Base-by-base conservation (phyloP, 2,113 vertebrate species). In the Aphyosemion australe region DNA sequence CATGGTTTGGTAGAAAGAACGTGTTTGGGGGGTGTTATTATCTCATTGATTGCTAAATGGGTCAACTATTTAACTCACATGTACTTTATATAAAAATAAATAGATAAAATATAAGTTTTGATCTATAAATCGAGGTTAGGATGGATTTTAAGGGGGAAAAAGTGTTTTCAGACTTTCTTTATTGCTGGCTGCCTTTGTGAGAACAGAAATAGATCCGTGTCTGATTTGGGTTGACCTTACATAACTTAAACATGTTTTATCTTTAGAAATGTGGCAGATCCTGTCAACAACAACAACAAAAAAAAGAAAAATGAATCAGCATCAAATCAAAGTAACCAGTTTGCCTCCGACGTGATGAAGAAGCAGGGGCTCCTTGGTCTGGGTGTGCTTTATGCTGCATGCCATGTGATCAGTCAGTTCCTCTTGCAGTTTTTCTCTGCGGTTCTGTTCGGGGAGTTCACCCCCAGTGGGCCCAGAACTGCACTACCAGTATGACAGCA, bases 141-240 rank as follows among this genome's bases (percentile, higher is more conserved):
- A 74, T 60, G 14, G 65, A 77, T 59, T 84, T 46, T 72, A 31
- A 57, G 52, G 55, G 14, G 58, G 34, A 68, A 61, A 61, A 12
- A 72, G 71, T 16, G 65, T 62, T 20, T 74, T 75, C 67, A 50
- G 55, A 47, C 51, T 78, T 54, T 49, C 51, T 69, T 90, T 92
- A 90, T 90, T 92, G 89, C 90, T 87, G 68, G 48, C 65, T 79
- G 57, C 72, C 78, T 65, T 48, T 76, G n/a, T 56, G 56, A 69
- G 69, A 43, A 72, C 55, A 75, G 53, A 53, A 60, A 59, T 31
- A 41, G 18, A 32, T 65, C 21, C 70, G 21, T 72, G 60, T 75
- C 26, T 42, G 41, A 59, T 39, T 54, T 37, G 39, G 60, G 19
- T 58, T 34, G 50, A 80, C 52, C 6, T 7, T 56, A 56, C 69